These are phyloP conservation scores for Lamprologus tigripictilis DNA, from an alignment of 2,113 vertebrate genomes.

Conservation along the genomic window DNA sequence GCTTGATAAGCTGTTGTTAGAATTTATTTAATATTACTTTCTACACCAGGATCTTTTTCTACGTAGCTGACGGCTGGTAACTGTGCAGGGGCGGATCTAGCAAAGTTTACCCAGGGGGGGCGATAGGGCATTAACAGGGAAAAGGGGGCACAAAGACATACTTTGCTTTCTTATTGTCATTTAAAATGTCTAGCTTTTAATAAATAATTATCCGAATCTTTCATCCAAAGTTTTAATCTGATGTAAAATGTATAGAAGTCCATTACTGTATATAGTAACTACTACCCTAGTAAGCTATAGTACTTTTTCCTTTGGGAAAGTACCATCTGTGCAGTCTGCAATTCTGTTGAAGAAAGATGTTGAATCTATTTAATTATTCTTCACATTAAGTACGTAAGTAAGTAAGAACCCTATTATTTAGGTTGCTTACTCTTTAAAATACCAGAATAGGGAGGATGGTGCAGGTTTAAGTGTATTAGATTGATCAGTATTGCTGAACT, in stretches of 20 bases:
- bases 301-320: too few species aligned
- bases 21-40: background rate
- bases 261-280: background rate
- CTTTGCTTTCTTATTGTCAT: background rate
- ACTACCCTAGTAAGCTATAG: too few species aligned
- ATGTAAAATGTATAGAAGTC: background rate
- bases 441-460: background rate
- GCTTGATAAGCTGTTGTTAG: rapidly evolving
- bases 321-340: too few species aligned
- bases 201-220: rapidly evolving
- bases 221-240: rapidly evolving
- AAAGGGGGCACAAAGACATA: background rate
- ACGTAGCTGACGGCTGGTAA: background rate
- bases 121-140: rapidly evolving
- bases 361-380: too few species aligned
- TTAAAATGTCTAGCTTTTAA: rapidly evolving
- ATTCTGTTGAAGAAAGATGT: rapidly evolving
- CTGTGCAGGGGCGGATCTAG: background rate
- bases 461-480: background rate
- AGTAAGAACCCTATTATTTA: background rate
- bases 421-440: background rate
- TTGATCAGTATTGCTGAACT: background rate
- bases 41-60: rapidly evolving
- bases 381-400: too few species aligned
- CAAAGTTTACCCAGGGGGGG: background rate